Base-by-base conservation (phyloP, 2,113 vertebrate genomes). In the Sciurus niger region DNA sequence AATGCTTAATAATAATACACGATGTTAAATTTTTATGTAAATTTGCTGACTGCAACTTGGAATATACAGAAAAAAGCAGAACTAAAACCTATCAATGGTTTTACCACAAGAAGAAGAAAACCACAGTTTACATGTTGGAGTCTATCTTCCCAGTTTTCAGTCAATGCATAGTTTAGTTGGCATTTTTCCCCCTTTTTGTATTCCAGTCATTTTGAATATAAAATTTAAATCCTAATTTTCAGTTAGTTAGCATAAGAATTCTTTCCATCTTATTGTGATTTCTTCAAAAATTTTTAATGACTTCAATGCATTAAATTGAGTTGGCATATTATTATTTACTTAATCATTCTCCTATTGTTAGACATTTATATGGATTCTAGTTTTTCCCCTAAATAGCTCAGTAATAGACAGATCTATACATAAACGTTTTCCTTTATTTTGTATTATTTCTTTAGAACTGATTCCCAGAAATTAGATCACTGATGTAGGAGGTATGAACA, bases 211-310 rank as follows among this genome's bases (percentile, higher is more conserved):
- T 93, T 63, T 53, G 43, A 92, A 89, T 25, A 83, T 51, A 93
- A 95, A 95, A 76, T 70, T 89, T 89, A 89, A 76, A 79, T 53
- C 40, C 48, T 46, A 43, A 79, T 83, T 89, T 89, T 76, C 25
- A 68, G 55, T 88, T 70, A 84, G 13, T 63, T 86, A 79, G 67
- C 17, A 3, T 55, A 79, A 4, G 6, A 22, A 83, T 87, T 95
- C 70, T 67, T 51, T 14, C 20, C 17, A 12, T 65, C 34, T 90
- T 37, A 60, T 34, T 94, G 28, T 78, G 60, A 83, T 74, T 30
- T 34, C 70, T 79, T 94, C 58, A 95, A 84, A 94, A 68, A 25
- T 95, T 67, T 20, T 95, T 68, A 51, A 79, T 87, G 91, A 13
- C 80, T 32, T 32, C 4, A 0, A 40, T 72, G 55, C 37, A 68